Percentiles rank a stretch among this genome's conserved stretches.
phyloP scores from a whole-genome alignment of 2,888 invertebrate genomes.

The Nephrotoma guestfalica region DNA sequence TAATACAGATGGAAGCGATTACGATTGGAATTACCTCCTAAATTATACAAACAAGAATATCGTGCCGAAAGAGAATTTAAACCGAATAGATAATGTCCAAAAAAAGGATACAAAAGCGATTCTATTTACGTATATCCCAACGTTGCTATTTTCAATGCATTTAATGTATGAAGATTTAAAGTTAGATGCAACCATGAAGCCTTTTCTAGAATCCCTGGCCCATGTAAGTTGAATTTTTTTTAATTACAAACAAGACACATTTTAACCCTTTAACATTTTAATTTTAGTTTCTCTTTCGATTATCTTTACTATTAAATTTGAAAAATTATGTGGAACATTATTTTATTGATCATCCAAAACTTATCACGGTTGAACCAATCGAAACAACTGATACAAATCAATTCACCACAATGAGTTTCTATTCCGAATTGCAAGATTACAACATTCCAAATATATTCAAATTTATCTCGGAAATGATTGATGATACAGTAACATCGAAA shows the following conservation, averaged over 20 bases:
- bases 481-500: slow-evolving; percentile 33
- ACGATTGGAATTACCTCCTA: slow-evolving; percentile 66
- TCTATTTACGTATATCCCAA: slow-evolving; percentile 56
- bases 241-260: background rate
- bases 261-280: background rate
- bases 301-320: slow-evolving; percentile 61
- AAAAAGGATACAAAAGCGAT: slow-evolving; percentile 36
- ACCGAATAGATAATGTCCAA: background rate
- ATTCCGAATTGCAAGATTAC: background rate
- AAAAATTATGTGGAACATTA: slow-evolving; percentile 63
- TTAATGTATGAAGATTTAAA: slow-evolving; percentile 85
- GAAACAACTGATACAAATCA: background rate
- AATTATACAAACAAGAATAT: slow-evolving; percentile 19
- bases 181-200: slow-evolving; percentile 53
- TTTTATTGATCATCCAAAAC: slow-evolving; percentile 69
- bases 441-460: slow-evolving; percentile 54
- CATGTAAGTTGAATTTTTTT: slow-evolving; percentile 20
- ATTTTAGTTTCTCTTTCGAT: slow-evolving; percentile 48
- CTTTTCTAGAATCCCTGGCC: slow-evolving; percentile 52
- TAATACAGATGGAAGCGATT: slow-evolving; percentile 59
- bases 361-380: slow-evolving; percentile 21
- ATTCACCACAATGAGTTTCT: background rate
- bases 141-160: slow-evolving; percentile 69
- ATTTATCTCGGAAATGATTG: slow-evolving; percentile 51
- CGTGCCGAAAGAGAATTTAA: slow-evolving; percentile 7